Base-by-base conservation (phyloP, 1,140 invertebrate species). In the Pseudomyrmex sp. region DNA sequence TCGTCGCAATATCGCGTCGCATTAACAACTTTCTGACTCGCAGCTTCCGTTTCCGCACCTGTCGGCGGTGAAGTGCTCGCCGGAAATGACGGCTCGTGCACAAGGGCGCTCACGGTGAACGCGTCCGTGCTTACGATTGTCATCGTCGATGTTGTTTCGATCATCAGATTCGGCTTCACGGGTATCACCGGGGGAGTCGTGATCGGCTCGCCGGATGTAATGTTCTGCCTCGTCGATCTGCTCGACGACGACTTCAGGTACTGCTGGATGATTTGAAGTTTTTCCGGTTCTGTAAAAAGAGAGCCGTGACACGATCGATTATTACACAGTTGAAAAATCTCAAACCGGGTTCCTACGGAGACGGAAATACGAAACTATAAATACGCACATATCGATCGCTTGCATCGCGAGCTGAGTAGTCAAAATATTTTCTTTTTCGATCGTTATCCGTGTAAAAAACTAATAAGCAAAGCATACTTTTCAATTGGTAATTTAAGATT, bases 211-310 rank as follows among this genome's bases (percentile, higher is more conserved):
- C 52, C 80, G 69, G 83, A 84, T 20, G 88, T 90, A 56, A 54
- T 70, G 65, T 91, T 90, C 23, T 82, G 75, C 48, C 66, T 52
- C 54, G 84, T 82, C 62, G 90, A 85, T 18, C 91, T 91, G 44
- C 85, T 85, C 50, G 89, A 86, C 13, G 89, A 90, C 68, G 93
- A 93, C 65, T 89, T 93, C 83, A 94, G 88, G 79, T 94, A 94
- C 83, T 94, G 93, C 80, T 94, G 93, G 85, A 94, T 93, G 68
- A 94, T 91, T 84, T 94, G 92, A 61, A 94, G 88, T 85, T 94
- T 93, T 59, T 94, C 92, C 23, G 94, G 94, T 62, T 93, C 94
- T 94, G 88, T 7, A 59, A 73, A 18, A 56, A 23, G 68, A 8
- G 26, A 48, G 15, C 7, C 50, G 8, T 48, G 18, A 83, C 5